A percentile compares a stretch with the other conserved stretches of the same genome.
Evolutionary conservation across 2,888 invertebrate genomes (phyloP).

Genomic region (Apamea epomidion): DNA sequence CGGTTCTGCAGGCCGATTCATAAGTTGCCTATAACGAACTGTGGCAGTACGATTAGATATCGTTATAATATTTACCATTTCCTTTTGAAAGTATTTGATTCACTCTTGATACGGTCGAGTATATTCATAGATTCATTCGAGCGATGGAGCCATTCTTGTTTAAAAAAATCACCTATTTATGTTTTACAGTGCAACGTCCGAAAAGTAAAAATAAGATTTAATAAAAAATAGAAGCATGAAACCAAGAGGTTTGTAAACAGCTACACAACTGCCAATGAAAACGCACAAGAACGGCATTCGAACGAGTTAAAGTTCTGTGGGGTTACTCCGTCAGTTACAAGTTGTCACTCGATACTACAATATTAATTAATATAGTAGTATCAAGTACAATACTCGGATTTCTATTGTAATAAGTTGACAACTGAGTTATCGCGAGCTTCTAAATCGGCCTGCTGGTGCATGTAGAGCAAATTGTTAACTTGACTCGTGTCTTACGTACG

Average conservation of each 20-base stretch:
- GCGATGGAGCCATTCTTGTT: not conserved
- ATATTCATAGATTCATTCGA: not conserved
- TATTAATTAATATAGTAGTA: not conserved
- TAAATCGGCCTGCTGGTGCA: conserved; percentile 42
- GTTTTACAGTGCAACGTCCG: not conserved
- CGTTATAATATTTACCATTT: not conserved
- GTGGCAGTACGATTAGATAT: not conserved
- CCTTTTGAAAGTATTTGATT: not conserved
- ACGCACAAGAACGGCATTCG: not conserved
- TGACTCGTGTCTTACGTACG: not conserved
- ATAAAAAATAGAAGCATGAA: not conserved
- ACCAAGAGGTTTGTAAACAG: not conserved
- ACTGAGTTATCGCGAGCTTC: conserved; percentile 19
- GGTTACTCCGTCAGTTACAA: not conserved
- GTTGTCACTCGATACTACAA: not conserved
- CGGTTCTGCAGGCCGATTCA: conserved; percentile 41
- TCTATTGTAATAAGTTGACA: not conserved
- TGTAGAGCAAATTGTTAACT: conserved; percentile 22
- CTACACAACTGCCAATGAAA: not conserved
- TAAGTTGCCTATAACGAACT: not conserved
- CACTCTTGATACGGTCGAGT: not conserved
- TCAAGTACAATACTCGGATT: not conserved
- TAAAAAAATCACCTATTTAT: not conserved
- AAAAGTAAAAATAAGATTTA: not conserved
- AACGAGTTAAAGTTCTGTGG: no score